phyloP scores from a whole-genome alignment of 1,140 invertebrate genomes.

The Caenorhabditis brenneri region DNA sequence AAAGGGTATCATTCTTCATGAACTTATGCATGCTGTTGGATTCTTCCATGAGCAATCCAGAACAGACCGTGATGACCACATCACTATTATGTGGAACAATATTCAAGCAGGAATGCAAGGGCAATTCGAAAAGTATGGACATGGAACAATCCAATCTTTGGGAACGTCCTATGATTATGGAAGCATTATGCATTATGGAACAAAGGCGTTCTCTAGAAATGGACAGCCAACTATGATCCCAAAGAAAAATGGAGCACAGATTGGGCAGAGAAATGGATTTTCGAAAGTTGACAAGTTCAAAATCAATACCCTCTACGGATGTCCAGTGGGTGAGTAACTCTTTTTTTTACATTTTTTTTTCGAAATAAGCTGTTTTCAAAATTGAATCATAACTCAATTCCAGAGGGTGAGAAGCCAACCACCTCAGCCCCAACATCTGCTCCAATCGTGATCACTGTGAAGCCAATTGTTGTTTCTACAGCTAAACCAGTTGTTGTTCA shows the following conservation, averaged over 20 bases:
- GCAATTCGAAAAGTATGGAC: constrained; percentile 70
- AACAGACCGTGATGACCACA: constrained; percentile 71
- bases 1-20: constrained; percentile 72
- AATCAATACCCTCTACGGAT: constrained; percentile 73
- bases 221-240: constrained; percentile 72
- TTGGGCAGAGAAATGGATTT: constrained; percentile 73
- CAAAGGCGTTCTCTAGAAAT: constrained; percentile 67
- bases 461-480: constrained; percentile 12
- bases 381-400: background rate
- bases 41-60: constrained; percentile 73
- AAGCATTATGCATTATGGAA: constrained; percentile 74
- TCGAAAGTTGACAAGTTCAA: constrained; percentile 73
- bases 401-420: constrained; percentile 34
- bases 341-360: background rate
- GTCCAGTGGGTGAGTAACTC: constrained; percentile 54
- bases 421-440: constrained; percentile 17
- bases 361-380: too few relatives aligned
- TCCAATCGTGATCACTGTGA: background rate
- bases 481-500: background rate
- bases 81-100: constrained; percentile 71
- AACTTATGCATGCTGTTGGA: constrained; percentile 72
- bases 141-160: constrained; percentile 69
- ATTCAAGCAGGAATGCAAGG: constrained; percentile 70
- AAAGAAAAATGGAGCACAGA: constrained; percentile 68
- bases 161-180: constrained; percentile 72